Conservation (phyloP, 2,113 vertebrate genomes). For the Okapia johnstoni region DNA sequence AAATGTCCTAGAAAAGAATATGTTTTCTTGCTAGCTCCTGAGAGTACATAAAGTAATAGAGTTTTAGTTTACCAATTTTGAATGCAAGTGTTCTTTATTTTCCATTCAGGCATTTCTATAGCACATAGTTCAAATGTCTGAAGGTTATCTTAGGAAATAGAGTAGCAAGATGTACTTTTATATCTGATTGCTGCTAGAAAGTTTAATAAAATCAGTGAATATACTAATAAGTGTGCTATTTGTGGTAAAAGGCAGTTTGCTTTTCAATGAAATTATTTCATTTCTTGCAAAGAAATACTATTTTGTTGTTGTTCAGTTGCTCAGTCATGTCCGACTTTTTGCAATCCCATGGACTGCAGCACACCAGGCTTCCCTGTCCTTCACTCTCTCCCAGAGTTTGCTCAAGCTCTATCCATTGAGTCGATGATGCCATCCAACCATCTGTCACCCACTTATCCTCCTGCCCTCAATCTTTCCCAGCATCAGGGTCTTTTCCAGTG, state of each 20-base stretch:
- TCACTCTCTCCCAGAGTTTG: not conserved
- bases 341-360: not conserved
- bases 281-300: not conserved
- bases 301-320: not conserved
- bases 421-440: not conserved
- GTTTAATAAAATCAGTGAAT: not conserved
- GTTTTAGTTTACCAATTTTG: not conserved
- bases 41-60: not conserved
- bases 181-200: not conserved
- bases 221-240: not conserved
- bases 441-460: not conserved
- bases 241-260: not conserved
- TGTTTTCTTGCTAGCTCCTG: not conserved
- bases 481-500: not conserved
- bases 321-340: not conserved
- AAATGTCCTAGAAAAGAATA: not conserved
- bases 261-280: not conserved
- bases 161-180: not conserved
- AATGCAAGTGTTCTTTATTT: not conserved
- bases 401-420: not conserved
- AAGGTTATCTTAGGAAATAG: not conserved
- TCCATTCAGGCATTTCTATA: not conserved
- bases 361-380: not conserved
- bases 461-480: not conserved
- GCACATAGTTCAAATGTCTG: slow-evolving; percentile 9